These are phyloP conservation scores for Xyrauchen texanus DNA, from an alignment of 2,113 vertebrate genomes.

Conservation along the genomic window DNA sequence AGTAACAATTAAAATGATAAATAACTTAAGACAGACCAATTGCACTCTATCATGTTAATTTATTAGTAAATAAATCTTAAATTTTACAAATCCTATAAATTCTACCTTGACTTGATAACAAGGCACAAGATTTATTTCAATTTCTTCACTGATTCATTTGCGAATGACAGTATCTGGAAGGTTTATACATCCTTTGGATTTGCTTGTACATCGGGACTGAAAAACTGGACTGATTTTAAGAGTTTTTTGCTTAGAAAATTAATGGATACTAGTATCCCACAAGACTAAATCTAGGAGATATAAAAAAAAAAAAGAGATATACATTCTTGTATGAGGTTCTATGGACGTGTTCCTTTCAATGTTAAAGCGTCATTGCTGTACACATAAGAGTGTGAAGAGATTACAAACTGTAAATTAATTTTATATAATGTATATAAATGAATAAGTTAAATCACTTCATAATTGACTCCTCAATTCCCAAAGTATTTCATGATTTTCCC, in stretches of 20 bases:
- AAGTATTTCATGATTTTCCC: too few species aligned
- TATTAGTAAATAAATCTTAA: slow-evolving; percentile 43
- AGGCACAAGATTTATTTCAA: slow-evolving; percentile 47
- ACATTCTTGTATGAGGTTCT: slow-evolving; percentile 9
- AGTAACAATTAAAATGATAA: slow-evolving; percentile 9
- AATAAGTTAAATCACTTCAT: not conserved
- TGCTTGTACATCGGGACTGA: slow-evolving; percentile 3
- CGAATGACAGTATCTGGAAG: slow-evolving; percentile 1
- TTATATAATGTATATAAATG: not conserved
- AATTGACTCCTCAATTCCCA: slow-evolving; percentile 5
- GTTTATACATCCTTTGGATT: slow-evolving; percentile 20
- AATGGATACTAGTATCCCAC: slow-evolving; percentile 12
- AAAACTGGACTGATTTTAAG: slow-evolving; percentile 11
- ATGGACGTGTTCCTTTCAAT: slow-evolving; percentile 9
- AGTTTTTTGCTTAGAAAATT: not conserved
- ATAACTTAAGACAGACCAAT: slow-evolving; percentile 55
- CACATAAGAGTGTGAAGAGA: slow-evolving; percentile 18
- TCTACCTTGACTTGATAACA: slow-evolving; percentile 39
- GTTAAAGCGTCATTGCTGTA: not conserved
- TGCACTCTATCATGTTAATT: slow-evolving; percentile 52
- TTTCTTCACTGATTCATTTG: slow-evolving; percentile 23
- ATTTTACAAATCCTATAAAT: slow-evolving; percentile 26
- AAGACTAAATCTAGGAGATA: slow-evolving; percentile 25
- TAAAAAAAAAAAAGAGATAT: slow-evolving; percentile 4
- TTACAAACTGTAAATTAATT: not conserved